Evolutionary conservation across 2,797 vertebrate species (phyloP), one percentile per base, ranked within the genome.

Genomic region (Schizopygopsis pylzovi): DNA sequence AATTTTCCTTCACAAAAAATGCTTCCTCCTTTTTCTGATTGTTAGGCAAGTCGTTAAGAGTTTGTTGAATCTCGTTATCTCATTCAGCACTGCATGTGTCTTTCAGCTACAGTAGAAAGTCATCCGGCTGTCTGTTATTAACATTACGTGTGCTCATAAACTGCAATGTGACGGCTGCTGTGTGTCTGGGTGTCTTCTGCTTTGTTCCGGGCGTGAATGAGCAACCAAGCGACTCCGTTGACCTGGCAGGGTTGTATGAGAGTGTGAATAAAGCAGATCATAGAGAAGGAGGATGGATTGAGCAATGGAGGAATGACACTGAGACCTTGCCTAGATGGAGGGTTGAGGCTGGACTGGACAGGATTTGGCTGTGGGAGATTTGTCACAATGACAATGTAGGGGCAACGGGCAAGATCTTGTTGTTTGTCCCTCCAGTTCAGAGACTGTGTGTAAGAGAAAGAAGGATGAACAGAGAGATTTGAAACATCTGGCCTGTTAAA

Each of bases 321-420:
- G 71, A 88, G 87, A 88, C 87, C 87, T 88, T 88, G 85, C 85
- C 81, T 84, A 71, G 87, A 78, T 70, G 80, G 16, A 71, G 63
- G 18, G 78, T 67, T 56, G 18, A 81, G 63, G 25, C 63, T 56
- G 75, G 65, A 72, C 49, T 73, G 54, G 47, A 65, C 25, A 61
- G 86, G 80, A 59, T 75, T 43, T 49, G 54, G 61, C 63, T 41
- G 28, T 76, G 82, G 37, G 73, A 80, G 59, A 82, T 75, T 73
- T 83, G 72, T 78, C 83, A 85, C 49, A 65, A 22, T 45, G 65
- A 47, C 63, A 49, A 70, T 83, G 39, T 81, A 52, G 81, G n/a
- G 49, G 75, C 76, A 81, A 85, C 28, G 15, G 59, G 75, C 76
- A 77, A 85, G 56, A 80, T 49, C 61, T 28, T 63, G 41, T 25